Percentiles rank a stretch among this genome's conserved stretches.
phyloP scores from a whole-genome alignment of 2,888 invertebrate species.

The Liopterus haemorrhoidalis region DNA sequence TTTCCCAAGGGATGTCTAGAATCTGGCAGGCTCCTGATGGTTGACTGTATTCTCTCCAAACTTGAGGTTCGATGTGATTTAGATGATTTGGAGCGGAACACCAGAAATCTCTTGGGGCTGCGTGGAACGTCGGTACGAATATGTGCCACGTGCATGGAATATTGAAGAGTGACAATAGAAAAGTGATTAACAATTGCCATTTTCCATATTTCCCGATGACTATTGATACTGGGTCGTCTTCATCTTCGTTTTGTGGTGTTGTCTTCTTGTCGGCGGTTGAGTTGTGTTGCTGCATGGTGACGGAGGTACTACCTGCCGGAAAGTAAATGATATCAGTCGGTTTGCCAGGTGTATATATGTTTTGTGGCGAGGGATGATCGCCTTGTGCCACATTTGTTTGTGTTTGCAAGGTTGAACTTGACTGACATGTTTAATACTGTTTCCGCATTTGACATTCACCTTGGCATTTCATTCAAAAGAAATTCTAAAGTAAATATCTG shows the following conservation, averaged over 20 bases:
- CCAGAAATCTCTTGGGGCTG: constrained; percentile 62
- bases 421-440: too few relatives aligned
- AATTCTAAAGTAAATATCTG: too few relatives aligned
- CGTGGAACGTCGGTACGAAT: constrained; percentile 69
- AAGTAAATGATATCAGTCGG: too few relatives aligned
- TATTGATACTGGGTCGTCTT: constrained; percentile 60
- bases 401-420: too few relatives aligned
- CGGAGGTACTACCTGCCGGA: too few relatives aligned
- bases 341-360: too few relatives aligned
- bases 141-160: constrained; percentile 78
- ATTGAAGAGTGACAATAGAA: constrained; percentile 68
- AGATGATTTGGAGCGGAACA: constrained; percentile 59
- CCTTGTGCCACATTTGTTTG: too few relatives aligned
- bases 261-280: too few relatives aligned
- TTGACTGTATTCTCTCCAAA: constrained; percentile 65
- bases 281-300: too few relatives aligned
- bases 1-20: constrained; percentile 47
- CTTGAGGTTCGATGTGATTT: constrained; percentile 48
- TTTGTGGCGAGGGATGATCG: too few relatives aligned
- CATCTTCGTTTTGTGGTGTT: constrained; percentile 40
- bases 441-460: too few relatives aligned
- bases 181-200: constrained; percentile 71
- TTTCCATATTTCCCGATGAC: constrained; percentile 69
- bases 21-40: constrained; percentile 56
- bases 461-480: too few relatives aligned